phyloP scores from a whole-genome alignment of 2,888 invertebrate genomes.

The Drosophila heteroneura region DNA sequence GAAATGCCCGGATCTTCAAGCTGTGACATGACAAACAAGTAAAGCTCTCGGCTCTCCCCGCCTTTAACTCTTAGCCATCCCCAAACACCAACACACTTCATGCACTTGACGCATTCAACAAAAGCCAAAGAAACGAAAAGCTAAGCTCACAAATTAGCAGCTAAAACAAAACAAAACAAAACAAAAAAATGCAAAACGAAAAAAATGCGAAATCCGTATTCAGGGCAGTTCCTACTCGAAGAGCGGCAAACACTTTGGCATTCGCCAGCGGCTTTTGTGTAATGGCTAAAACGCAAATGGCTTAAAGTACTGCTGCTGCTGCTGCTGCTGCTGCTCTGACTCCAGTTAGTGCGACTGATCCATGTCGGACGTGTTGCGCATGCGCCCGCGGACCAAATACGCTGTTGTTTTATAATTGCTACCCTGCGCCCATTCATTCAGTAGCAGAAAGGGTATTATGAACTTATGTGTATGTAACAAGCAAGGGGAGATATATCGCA shows the following conservation, averaged over 20 bases:
- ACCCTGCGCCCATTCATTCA: background rate
- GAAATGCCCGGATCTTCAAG: constrained; percentile 47
- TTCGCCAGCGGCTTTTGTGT: constrained; percentile 74
- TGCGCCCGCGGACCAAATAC: constrained; percentile 63
- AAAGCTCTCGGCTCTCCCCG: constrained; percentile 8
- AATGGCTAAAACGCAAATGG: constrained; percentile 75
- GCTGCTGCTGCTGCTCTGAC: constrained; percentile 10
- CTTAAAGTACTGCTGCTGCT: constrained; percentile 48
- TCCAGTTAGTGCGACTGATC: constrained; percentile 54
- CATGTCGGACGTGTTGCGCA: constrained; percentile 78
- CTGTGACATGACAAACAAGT: constrained; percentile 37
- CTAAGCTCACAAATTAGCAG: constrained; percentile 70
- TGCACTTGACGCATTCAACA: constrained; percentile 57
- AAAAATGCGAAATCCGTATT: constrained; percentile 76
- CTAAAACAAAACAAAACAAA: constrained; percentile 15
- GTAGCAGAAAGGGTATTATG: background rate
- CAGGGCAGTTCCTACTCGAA: constrained; percentile 77
- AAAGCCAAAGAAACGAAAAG: constrained; percentile 37
- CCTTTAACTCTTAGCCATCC: background rate
- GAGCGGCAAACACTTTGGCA: constrained; percentile 70
- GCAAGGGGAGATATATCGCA: background rate
- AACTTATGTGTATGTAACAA: background rate
- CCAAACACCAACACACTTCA: constrained; percentile 5
- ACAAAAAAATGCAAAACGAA: background rate
- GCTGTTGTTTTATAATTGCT: constrained; percentile 47